These are phyloP conservation scores for Calyptommatus sinebrachiatus DNA, from an alignment of 2,113 vertebrate genomes.

Conservation along the genomic window DNA sequence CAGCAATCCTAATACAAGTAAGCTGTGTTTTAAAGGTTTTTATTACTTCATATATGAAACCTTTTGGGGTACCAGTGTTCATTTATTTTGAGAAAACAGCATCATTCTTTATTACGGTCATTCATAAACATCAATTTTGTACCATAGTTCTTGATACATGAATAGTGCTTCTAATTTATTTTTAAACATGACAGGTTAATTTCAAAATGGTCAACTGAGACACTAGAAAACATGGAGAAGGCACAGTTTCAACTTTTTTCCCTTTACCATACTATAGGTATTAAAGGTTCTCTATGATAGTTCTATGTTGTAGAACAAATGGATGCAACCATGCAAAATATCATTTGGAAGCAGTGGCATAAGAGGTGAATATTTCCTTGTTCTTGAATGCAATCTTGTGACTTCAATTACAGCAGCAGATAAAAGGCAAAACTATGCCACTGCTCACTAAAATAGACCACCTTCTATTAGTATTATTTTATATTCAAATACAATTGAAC, in stretches of 20 bases:
- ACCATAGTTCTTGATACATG: not conserved
- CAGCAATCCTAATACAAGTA: not conserved
- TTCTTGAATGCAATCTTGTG: not conserved
- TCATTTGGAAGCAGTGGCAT: not conserved
- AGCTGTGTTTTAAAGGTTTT: not conserved
- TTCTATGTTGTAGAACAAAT: not conserved
- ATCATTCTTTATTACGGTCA: not conserved
- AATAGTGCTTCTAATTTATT: not conserved
- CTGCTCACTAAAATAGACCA: not conserved
- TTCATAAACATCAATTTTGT: not conserved
- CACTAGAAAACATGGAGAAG: not conserved
- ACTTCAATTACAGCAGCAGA: not conserved
- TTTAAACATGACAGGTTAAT: not conserved
- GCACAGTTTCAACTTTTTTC: not conserved
- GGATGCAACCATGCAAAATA: not conserved
- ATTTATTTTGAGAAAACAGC: not conserved
- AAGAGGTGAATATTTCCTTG: not conserved
- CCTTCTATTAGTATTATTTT: not conserved
- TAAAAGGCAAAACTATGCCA: not conserved
- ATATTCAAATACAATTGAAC: not conserved
- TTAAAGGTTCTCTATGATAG: not conserved
- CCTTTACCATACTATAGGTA: not conserved
- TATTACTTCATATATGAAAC: not conserved
- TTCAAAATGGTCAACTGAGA: not conserved
- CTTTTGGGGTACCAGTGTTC: not conserved